Evolutionary conservation across 2,113 vertebrate species (phyloP).

Genomic region (Ctenomys sociabilis): DNA sequence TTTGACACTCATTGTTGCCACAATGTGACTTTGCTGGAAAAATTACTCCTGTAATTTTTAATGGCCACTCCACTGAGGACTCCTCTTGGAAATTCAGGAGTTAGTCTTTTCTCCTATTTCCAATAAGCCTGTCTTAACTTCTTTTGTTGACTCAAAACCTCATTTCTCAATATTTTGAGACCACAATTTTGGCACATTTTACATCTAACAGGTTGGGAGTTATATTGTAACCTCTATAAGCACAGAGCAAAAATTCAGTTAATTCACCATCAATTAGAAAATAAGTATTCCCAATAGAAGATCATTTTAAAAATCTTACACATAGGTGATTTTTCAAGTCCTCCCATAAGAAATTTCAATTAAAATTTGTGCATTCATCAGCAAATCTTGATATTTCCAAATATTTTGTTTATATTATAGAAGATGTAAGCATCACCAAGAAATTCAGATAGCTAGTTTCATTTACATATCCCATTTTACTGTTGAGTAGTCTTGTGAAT

Average conservation of each 20-base stretch:
- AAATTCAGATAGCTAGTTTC: background rate
- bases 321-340: background rate
- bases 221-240: background rate
- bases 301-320: background rate
- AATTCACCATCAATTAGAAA: background rate
- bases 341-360: background rate
- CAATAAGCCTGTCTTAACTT: background rate
- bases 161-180: background rate
- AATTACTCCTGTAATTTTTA: background rate
- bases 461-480: background rate
- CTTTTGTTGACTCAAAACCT: background rate
- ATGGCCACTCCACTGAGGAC: background rate
- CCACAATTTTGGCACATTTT: background rate
- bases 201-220: background rate
- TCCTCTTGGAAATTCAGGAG: background rate
- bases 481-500: background rate
- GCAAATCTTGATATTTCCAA: background rate
- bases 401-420: background rate
- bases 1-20: background rate
- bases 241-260: background rate
- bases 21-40: too few species aligned
- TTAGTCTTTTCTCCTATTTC: background rate
- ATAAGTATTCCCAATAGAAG: background rate
- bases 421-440: constrained; percentile 33
- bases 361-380: background rate